Evolutionary conservation across 2,888 invertebrate species (phyloP).

Genomic region (Amphipoea oculea): DNA sequence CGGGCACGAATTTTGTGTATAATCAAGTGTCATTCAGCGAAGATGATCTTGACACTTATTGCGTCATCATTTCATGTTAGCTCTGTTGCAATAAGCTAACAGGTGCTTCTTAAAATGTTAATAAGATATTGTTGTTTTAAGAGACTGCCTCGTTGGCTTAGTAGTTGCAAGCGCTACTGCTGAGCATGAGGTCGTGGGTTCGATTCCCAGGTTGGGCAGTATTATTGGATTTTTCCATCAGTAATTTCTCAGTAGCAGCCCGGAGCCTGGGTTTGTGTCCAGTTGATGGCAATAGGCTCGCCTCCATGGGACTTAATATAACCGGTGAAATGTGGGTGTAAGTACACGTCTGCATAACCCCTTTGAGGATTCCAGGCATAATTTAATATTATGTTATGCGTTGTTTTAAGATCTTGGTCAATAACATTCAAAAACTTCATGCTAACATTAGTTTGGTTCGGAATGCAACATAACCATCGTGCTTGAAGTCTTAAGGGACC

Average conservation of each 20-base stretch:
- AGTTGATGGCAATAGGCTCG: neutral
- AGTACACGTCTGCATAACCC: neutral
- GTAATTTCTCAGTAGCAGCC: neutral
- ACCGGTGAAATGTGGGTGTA: neutral
- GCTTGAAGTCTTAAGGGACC: neutral
- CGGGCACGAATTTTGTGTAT: slow-evolving; percentile 27
- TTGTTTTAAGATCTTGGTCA: slow-evolving; percentile 12
- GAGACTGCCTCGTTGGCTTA: neutral
- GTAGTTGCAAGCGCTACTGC: neutral
- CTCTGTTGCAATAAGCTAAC: slow-evolving; percentile 31
- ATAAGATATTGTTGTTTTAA: slow-evolving; percentile 16
- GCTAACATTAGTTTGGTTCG: neutral
- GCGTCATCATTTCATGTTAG: slow-evolving; percentile 11
- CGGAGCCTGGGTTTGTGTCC: neutral
- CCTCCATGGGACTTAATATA: neutral
- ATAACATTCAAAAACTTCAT: neutral
- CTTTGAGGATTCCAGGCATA: neutral
- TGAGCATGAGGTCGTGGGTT: too few species aligned
- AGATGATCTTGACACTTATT: slow-evolving; percentile 43
- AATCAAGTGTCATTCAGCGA: slow-evolving; percentile 49
- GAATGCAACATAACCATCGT: neutral
- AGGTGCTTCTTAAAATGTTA: slow-evolving; percentile 14
- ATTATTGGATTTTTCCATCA: too few species aligned
- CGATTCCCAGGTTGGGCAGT: too few species aligned
- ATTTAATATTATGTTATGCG: neutral